These are phyloP conservation scores for Bufo gargarizans DNA, from an alignment of 2,113 vertebrate genomes.

Conservation along the genomic window DNA sequence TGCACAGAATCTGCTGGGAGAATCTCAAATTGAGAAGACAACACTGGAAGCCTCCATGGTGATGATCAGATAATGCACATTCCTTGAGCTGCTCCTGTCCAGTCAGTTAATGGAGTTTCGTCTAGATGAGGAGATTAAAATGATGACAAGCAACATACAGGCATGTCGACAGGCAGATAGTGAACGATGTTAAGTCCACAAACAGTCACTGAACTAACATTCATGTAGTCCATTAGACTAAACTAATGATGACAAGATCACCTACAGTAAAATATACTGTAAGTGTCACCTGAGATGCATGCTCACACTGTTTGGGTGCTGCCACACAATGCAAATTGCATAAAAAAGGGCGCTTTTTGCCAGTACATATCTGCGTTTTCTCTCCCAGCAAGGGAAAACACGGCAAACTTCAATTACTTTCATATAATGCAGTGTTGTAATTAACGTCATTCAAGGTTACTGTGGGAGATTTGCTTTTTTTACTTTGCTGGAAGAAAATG, in stretches of 20 bases:
- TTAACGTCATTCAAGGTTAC: too few relatives aligned
- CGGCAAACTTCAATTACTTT: too few relatives aligned
- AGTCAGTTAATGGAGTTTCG: conserved; percentile 37
- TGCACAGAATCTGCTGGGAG: not conserved
- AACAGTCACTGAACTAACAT: not conserved
- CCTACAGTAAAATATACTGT: too few relatives aligned
- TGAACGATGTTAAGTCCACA: conserved; percentile 26
- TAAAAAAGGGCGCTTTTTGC: too few relatives aligned
- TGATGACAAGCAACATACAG: conserved; percentile 50
- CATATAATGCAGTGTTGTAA: too few relatives aligned
- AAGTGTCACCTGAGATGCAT: too few relatives aligned
- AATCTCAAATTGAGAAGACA: conserved; percentile 27
- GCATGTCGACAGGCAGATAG: conserved; percentile 26
- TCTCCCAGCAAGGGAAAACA: too few relatives aligned
- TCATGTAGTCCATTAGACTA: conserved; percentile 11
- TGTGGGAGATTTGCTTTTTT: too few relatives aligned
- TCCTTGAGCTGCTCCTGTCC: conserved; percentile 49
- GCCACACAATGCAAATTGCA: too few relatives aligned
- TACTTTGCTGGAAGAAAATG: too few relatives aligned
- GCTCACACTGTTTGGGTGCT: too few relatives aligned
- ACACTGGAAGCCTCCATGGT: conserved; percentile 27
- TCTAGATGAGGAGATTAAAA: conserved; percentile 43
- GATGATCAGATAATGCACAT: conserved; percentile 53
- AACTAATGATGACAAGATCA: not conserved
- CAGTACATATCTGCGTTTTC: too few relatives aligned